Conservation (phyloP, 1,140 invertebrate genomes). For the Luehdorfia chinensis region DNA sequence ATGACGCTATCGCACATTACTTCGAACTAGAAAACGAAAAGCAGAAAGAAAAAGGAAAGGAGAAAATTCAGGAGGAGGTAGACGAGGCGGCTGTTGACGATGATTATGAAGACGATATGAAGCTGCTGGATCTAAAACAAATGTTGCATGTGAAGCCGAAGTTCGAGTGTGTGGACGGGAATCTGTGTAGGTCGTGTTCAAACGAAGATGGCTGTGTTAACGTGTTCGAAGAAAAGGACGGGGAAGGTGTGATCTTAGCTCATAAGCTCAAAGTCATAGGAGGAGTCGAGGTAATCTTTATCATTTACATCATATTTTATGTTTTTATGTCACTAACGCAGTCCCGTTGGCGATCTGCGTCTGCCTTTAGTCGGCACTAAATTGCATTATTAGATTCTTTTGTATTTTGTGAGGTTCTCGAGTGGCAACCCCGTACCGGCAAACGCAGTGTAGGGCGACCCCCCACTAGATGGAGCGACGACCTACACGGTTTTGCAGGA, state of each 20-base stretch:
- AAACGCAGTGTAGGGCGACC: too few relatives aligned
- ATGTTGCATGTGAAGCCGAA: conserved; percentile 42
- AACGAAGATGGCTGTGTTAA: conserved; percentile 40
- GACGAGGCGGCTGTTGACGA: conserved; percentile 33
- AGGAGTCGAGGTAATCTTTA: conserved; percentile 42
- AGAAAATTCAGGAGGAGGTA: conserved; percentile 22
- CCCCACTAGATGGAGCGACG: too few relatives aligned
- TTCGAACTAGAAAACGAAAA: conserved; percentile 23
- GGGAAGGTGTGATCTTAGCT: conserved; percentile 45
- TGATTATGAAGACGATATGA: conserved; percentile 58
- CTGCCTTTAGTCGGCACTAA: too few relatives aligned
- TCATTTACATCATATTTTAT: too few relatives aligned
- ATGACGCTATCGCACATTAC: conserved; percentile 46
- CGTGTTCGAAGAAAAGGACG: conserved; percentile 45
- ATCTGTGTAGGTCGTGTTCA: conserved; percentile 46
- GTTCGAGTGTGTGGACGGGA: conserved; percentile 28
- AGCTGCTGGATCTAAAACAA: conserved; percentile 57
- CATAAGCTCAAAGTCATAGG: conserved; percentile 47
- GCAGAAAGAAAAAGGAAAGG: conserved; percentile 24
- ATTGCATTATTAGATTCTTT: too few relatives aligned
- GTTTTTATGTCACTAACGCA: too few relatives aligned
- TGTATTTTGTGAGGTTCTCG: too few relatives aligned
- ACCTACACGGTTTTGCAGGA: too few relatives aligned
- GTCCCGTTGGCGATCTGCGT: too few relatives aligned
- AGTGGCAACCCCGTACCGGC: too few relatives aligned